Percentiles rank a stretch among this genome's conserved stretches.
Conservation (phyloP, 2,113 vertebrate genomes). For the Parus major region DNA sequence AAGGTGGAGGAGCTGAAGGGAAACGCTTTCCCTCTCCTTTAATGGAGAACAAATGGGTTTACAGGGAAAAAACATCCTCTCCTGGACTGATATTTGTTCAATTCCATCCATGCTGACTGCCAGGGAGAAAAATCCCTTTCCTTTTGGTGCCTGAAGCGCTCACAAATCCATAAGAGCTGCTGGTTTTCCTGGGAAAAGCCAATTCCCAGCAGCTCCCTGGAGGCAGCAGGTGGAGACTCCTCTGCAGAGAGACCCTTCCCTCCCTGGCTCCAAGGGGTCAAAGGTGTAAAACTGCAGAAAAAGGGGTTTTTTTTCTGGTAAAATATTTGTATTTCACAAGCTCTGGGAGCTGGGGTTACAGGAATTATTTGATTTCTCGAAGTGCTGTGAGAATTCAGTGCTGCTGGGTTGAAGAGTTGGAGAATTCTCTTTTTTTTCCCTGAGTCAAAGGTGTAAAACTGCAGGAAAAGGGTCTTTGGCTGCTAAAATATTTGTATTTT, state of each 20-base stretch:
- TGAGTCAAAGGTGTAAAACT: no score
- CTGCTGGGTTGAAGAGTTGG: neutral
- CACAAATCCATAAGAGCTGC: accelerated
- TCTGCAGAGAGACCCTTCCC: neutral
- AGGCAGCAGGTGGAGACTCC: neutral
- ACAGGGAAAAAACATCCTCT: neutral
- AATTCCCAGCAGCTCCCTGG: neutral
- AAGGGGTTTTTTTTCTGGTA: neutral
- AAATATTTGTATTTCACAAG: neutral
- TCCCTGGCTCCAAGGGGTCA: neutral
- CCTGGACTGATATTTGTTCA: neutral
- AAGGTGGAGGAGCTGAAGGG: neutral
- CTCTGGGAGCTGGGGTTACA: neutral
- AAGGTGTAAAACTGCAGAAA: neutral
- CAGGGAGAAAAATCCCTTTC: neutral
- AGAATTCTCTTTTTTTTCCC: neutral
- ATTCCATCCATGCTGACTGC: neutral
- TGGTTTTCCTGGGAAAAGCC: neutral
- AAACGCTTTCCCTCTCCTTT: neutral
- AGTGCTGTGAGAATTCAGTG: neutral
- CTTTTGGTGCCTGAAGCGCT: no score
- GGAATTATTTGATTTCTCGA: neutral
- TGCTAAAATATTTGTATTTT: neutral
- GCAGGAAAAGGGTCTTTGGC: no score
- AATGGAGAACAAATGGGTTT: neutral